Evolutionary conservation across 1,140 invertebrate species (phyloP).

Genomic region (Ylistrum balloti): DNA sequence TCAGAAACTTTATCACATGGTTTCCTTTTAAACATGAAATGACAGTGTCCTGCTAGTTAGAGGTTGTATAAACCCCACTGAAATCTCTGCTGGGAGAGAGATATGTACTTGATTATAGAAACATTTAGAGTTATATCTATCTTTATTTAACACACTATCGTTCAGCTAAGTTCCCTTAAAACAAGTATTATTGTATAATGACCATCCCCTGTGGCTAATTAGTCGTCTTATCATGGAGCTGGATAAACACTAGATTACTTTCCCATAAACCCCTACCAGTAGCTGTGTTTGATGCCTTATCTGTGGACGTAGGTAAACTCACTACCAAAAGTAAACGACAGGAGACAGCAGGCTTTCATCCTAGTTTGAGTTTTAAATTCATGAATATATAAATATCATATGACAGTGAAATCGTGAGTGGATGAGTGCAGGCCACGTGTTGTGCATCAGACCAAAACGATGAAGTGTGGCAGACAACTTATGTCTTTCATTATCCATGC

Average conservation of each 20-base stretch:
- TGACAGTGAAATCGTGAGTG: conserved; percentile 32
- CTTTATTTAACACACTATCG: too few relatives aligned
- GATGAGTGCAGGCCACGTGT: conserved; percentile 3
- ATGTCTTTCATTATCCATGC: conserved; percentile 32
- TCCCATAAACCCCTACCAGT: not conserved
- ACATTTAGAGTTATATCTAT: too few relatives aligned
- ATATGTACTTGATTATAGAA: too few relatives aligned
- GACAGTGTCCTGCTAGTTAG: too few relatives aligned
- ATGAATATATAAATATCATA: conserved; percentile 40
- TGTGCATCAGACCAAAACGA: not conserved
- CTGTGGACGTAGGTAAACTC: not conserved
- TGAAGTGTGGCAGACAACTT: conserved; percentile 9
- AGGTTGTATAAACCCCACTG: too few relatives aligned
- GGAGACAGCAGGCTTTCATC: not conserved
- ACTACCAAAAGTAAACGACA: not conserved
- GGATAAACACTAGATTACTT: not conserved
- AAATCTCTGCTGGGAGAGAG: too few relatives aligned
- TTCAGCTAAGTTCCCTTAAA: not conserved
- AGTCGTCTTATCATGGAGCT: not conserved
- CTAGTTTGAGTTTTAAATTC: not conserved
- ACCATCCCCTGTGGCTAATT: not conserved
- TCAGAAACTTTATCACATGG: too few relatives aligned
- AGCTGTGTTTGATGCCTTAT: not conserved
- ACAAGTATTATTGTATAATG: conserved; percentile 9
- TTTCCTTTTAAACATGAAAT: too few relatives aligned